phyloP scores from a whole-genome alignment of 2,797 vertebrate species.

The Harpia harpyja region DNA sequence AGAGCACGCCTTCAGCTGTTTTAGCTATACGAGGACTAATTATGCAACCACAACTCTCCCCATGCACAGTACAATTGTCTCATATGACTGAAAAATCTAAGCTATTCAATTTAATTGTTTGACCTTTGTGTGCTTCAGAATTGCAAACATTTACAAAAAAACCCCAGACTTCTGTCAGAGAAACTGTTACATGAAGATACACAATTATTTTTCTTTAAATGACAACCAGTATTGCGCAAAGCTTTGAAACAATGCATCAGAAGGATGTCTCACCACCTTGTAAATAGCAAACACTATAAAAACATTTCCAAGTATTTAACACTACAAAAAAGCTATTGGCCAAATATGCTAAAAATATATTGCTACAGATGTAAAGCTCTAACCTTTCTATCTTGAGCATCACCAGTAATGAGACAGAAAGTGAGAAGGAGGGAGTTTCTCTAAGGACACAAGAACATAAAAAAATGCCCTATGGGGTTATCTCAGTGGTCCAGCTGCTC shows the following conservation, averaged over 20 bases:
- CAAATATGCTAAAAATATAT: not conserved
- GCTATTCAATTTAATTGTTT: not conserved
- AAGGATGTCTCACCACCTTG: not conserved
- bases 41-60: not conserved
- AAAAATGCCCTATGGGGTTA: accelerated
- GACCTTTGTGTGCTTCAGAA: not conserved
- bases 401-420: not conserved
- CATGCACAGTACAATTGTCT: not conserved
- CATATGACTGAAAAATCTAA: not conserved
- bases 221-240: not conserved
- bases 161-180: not conserved
- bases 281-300: not conserved
- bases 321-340: not conserved
- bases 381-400: not conserved
- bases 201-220: not conserved
- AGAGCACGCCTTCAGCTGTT: not conserved
- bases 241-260: not conserved
- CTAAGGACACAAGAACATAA: not conserved
- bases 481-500: not conserved
- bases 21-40: not conserved
- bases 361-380: not conserved
- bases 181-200: not conserved
- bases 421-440: not conserved
- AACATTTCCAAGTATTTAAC: not conserved
- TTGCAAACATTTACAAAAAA: not conserved